A percentile compares a stretch with the other conserved stretches of the same genome.
Conservation (phyloP, 2,888 invertebrate genomes). For the Ectobius pallidus region DNA sequence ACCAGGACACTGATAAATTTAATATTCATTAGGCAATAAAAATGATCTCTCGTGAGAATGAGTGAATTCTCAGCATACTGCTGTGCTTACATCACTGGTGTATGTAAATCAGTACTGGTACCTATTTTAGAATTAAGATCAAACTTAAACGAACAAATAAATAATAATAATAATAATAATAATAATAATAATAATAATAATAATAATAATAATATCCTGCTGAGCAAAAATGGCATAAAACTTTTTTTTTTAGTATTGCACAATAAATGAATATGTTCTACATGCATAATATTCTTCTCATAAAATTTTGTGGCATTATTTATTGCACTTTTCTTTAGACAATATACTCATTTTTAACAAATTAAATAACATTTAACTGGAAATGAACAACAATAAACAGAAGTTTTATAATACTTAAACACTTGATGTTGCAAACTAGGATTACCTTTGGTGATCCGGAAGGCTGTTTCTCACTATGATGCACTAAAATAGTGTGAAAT, state of each 20-base stretch:
- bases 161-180: background rate
- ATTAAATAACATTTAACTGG: too few relatives aligned
- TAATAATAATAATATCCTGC: background rate
- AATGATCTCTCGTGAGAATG: background rate
- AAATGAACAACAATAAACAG: too few relatives aligned
- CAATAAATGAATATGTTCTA: background rate
- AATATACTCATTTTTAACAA: background rate
- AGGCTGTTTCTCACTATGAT: too few relatives aligned
- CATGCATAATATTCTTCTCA: background rate
- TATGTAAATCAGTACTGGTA: background rate
- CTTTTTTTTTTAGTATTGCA: background rate
- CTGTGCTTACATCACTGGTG: background rate
- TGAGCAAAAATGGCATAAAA: background rate
- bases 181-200: background rate
- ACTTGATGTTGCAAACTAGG: too few relatives aligned
- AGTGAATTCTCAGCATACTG: background rate
- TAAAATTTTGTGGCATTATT: too few relatives aligned
- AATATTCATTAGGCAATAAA: too few relatives aligned
- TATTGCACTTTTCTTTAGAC: too few relatives aligned
- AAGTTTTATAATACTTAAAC: too few relatives aligned
- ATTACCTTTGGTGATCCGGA: too few relatives aligned
- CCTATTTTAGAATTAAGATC: background rate
- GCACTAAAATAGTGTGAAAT: too few relatives aligned
- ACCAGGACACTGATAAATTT: background rate
- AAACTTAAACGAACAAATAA: background rate